Evolutionary conservation across 2,113 vertebrate genomes (phyloP), one percentile per base, ranked within the genome.

Genomic region (Rhineura floridana): DNA sequence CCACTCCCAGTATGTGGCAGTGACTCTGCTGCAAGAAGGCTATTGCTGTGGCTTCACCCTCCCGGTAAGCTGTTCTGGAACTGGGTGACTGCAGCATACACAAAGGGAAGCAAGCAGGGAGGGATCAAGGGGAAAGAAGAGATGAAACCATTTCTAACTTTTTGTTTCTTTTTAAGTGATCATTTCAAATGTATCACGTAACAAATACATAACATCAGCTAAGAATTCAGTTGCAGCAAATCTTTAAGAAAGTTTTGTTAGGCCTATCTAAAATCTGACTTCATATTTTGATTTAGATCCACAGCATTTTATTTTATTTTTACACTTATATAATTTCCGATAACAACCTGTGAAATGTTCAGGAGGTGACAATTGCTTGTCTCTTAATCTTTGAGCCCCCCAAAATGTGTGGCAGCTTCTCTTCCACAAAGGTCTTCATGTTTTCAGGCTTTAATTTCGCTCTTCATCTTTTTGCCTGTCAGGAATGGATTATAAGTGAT

Each of bases 401-500:
- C 28, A 59, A 39, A 69, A 86, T 17, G 15, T 15, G 42, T 48
- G 33, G 21, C 67, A 48, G 11, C 19, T 62, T 46, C 50, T 72
- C 44, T 81, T 30, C 52, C 46, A 33, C 67, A 7, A 59, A 62
- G 39, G 48, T 81, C 52, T 87, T 87, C 67, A 73, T 87, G 67
- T 21, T 83, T 76, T 36, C 55, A 50, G 23, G 80, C 65, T 82
- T 88, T 88, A 88, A 88, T 88, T 83, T 83, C 39, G 73, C 67
- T 81, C 30, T 48, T 72, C 80, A 88, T 65, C n/a, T 80, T 88
- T 83, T 82, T 76, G 69, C 87, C 70, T 88, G 87, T 65, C 80
- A 88, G 44, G 81, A 88, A 76, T 63, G 59, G 80, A 76, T 88
- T 83, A 88, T 42, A 88, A 88, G 55, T 75, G 87, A 88, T 88